Percentiles rank a stretch among this genome's conserved stretches.
Evolutionary conservation across 2,888 invertebrate genomes (phyloP).

Genomic region (Tetramorium bicarinatum): DNA sequence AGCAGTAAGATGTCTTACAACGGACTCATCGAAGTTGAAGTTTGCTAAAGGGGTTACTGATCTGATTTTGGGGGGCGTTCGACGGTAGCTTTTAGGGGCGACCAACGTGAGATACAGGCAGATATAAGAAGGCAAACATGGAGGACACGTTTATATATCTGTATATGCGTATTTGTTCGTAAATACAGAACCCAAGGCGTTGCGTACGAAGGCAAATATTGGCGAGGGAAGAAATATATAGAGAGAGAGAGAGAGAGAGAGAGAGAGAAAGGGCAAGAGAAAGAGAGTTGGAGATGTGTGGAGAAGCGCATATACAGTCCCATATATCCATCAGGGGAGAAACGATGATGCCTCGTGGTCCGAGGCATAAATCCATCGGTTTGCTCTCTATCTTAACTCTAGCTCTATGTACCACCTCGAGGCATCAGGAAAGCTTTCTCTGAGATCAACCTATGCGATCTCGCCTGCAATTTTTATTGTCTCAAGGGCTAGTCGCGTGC

Average conservation of each 20-base stretch:
- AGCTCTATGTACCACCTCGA: conserved; percentile 72
- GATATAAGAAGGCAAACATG: conserved; percentile 85
- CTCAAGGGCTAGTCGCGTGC: conserved; percentile 11
- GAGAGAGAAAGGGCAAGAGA: conserved; percentile 1
- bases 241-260: conserved; percentile 52
- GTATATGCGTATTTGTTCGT: conserved; percentile 82
- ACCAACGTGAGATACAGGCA: conserved; percentile 70
- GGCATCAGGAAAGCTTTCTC: conserved; percentile 67
- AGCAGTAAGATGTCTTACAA: conserved; percentile 30
- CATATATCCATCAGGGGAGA: conserved; percentile 76
- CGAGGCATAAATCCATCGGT: conserved; percentile 83
- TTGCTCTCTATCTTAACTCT: conserved; percentile 81
- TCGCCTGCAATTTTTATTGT: conserved; percentile 60
- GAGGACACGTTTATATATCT: conserved; percentile 74
- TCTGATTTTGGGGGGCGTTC: conserved; percentile 64
- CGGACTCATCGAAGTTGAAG: conserved; percentile 49
- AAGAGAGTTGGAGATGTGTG: conserved; percentile 48
- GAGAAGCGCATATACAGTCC: conserved; percentile 63
- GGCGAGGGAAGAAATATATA: conserved; percentile 68
- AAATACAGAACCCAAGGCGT: conserved; percentile 82
- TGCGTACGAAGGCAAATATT: conserved; percentile 80
- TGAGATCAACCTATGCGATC: conserved; percentile 68
- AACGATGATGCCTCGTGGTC: conserved; percentile 78
- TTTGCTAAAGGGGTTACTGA: conserved; percentile 60
- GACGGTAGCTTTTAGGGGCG: conserved; percentile 56